Base-by-base conservation (phyloP, 2,113 vertebrate species). In the Sialia sialis region DNA sequence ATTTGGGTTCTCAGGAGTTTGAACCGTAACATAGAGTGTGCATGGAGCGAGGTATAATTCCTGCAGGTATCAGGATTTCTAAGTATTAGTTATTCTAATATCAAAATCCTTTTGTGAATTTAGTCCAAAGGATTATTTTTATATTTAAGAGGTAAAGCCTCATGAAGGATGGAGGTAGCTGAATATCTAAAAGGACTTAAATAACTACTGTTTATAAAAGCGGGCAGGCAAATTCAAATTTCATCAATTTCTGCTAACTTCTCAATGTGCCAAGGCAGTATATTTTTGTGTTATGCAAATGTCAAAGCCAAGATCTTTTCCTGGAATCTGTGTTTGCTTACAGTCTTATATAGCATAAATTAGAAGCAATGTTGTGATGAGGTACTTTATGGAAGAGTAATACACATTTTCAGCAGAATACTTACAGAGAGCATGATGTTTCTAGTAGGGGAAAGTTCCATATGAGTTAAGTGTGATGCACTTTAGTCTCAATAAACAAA, bases 221-320 rank as follows among this genome's bases (percentile, higher is more conserved):
- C 80, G 39, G 46, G 54, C 17, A 94, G 94, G 76, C 62, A 8
- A 93, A 96, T 93, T 51, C 17, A 85, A 85, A 80, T 76, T 94
- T 76, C 46, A 66, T 75, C 14, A 1, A 38, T 92, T 94, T 91
- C 64, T 89, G 49, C 77, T 91, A 93, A 62, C 49, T 91, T 79
- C 74, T 95, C 21, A 66, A 16, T 18, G 25, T 83, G 68, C 34
- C 51, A 88, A 95, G 36, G 67, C 41, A 32, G 70, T 73, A 58
- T 91, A 95, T 94, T 95, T 95, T 92, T 66, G 38, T 79, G 26
- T 89, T 85, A 93, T 79, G 67, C 41, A 93, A 95, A 89, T 54
- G 18, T 46, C 58, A 87, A 87, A 95, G 49, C 34, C 78, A 87
- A 89, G 77, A 94, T 84, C 77, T 94, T 94, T 94, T 94, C 78